These are phyloP conservation scores for Oopsacas minuta DNA, from an alignment of 37 sponge, comb jelly and placozoan genomes.

Conservation along the genomic window DNA sequence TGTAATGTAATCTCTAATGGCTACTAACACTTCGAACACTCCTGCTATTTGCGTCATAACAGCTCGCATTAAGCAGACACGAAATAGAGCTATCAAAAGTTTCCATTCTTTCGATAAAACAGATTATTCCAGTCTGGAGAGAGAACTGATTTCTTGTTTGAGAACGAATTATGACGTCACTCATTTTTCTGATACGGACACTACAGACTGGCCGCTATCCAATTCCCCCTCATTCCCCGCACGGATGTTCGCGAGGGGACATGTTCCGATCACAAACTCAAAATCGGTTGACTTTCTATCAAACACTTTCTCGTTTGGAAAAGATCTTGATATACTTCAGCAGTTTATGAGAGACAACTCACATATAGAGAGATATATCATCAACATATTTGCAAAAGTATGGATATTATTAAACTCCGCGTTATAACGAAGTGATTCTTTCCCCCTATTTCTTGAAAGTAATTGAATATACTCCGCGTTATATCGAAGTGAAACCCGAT, in stretches of 20 bases:
- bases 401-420: background rate
- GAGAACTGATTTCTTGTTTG: background rate
- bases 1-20: no score
- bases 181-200: background rate
- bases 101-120: background rate
- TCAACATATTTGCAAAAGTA: background rate
- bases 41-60: background rate
- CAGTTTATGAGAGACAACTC: background rate
- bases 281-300: background rate
- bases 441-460: no score
- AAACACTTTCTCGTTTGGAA: background rate
- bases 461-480: no score
- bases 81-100: background rate
- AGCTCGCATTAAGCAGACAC: background rate
- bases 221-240: background rate
- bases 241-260: background rate
- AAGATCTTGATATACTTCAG: background rate
- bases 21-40: no score
- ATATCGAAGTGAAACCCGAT: no score
- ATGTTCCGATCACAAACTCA: background rate
- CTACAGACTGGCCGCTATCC: background rate
- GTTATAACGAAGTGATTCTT: no score
- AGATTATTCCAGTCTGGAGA: background rate
- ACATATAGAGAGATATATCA: background rate
- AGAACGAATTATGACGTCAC: background rate